phyloP scores from a whole-genome alignment of 2,113 vertebrate species.

The Oceanodroma tethys region DNA sequence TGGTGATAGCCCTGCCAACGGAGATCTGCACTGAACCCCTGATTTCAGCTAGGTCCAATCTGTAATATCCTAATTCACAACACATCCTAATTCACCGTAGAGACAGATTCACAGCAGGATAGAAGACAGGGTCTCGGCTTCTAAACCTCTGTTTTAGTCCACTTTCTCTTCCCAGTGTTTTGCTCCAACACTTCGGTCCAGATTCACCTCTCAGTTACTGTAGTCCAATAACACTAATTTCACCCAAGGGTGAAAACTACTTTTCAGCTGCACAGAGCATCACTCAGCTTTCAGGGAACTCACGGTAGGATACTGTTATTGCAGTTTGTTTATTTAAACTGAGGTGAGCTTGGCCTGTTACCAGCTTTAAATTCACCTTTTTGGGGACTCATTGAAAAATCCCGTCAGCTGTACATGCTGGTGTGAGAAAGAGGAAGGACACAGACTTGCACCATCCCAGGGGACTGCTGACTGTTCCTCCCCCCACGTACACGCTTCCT shows the following conservation, averaged over 20 bases:
- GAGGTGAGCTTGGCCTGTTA: neutral
- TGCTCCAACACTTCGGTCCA: neutral
- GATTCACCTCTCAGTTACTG: neutral
- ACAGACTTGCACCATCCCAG: constrained; percentile 5
- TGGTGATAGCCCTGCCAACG: neutral
- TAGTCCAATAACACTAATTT: neutral
- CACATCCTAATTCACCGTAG: neutral
- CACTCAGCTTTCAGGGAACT: neutral
- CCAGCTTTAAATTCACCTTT: constrained; percentile 21
- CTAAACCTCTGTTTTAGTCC: neutral
- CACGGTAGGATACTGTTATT: neutral
- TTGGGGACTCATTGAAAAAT: neutral
- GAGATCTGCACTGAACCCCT: neutral
- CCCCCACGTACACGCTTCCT: constrained; percentile 5
- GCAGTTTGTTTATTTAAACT: neutral
- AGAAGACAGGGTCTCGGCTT: neutral
- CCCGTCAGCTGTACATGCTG: neutral
- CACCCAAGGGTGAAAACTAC: neutral
- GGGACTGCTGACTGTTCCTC: neutral
- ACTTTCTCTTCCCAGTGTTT: neutral
- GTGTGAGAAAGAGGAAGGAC: constrained; percentile 45
- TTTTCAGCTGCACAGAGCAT: neutral
- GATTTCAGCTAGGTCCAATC: neutral
- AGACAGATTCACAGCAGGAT: neutral
- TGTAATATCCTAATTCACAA: neutral